phyloP scores from a whole-genome alignment of 2,797 vertebrate species.

The Brachyalestes nurse region DNA sequence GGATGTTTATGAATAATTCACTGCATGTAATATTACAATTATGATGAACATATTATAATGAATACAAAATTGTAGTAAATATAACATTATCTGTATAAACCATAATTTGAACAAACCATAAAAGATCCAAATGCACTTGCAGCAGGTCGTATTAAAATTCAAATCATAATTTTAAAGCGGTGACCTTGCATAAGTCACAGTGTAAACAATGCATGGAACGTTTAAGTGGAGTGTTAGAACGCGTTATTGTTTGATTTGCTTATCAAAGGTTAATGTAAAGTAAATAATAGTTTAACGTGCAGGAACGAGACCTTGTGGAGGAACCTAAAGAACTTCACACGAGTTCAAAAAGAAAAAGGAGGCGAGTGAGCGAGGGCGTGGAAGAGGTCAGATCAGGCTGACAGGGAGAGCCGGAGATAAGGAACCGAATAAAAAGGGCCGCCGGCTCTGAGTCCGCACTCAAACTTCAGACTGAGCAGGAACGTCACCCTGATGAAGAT shows the following conservation, averaged over 20 bases:
- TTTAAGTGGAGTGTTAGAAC: background rate
- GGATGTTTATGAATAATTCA: background rate
- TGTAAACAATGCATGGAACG: background rate
- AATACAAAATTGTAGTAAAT: background rate
- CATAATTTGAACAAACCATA: background rate
- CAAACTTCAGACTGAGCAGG: background rate
- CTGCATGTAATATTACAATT: background rate
- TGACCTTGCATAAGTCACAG: background rate
- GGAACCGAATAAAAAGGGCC: conserved; percentile 24
- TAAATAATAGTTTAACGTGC: background rate
- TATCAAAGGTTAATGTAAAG: background rate
- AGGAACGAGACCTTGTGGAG: background rate
- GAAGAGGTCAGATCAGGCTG: conserved; percentile 6
- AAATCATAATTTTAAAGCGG: background rate
- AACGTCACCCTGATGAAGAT: conserved; percentile 26
- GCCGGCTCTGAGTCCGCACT: background rate
- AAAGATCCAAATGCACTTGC: background rate
- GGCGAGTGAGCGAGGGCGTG: too few species aligned
- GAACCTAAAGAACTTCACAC: background rate
- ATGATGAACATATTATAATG: too few species aligned
- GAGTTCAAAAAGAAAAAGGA: conserved; percentile 10
- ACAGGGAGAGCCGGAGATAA: conserved; percentile 1
- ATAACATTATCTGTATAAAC: background rate
- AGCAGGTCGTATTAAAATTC: background rate
- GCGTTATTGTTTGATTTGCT: background rate